Base-by-base conservation (phyloP, 2,797 vertebrate species). In the Melopsittacus undulatus region DNA sequence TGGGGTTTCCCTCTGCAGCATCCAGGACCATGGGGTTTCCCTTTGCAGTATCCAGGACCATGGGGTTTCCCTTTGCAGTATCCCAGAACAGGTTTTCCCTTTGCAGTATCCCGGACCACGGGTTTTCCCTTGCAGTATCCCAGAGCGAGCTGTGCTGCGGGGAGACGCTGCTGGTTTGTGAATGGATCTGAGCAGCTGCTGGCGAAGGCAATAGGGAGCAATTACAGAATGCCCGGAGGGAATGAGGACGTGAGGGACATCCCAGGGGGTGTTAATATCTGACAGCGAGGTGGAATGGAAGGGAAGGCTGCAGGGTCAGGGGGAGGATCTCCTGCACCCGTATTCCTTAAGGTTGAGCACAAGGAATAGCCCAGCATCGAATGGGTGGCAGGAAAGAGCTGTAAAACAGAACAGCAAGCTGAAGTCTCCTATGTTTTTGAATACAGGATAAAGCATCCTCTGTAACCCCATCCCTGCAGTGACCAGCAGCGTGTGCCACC, bases 181-280 rank as follows among this genome's bases (percentile, higher is more conserved):
- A 96, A 95, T 80, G 83, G 94, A 94, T 90, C 48, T 4, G 87
- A 92, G 89, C 76, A 74, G 87, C 89, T 89, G 87, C 95, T 70
- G 62, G 77, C 51, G 14, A 67, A 87, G 77, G 54, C 62, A 6
- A 20, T 5, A 40, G 51, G 68, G 43, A 83, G 68, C 46, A 24
- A 19, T 79, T 27, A 30, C n/a, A 70, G 48, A 89, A 89, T 20
- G 64, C 59, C 40, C 14, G 4, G 73, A 87, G 80, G 62, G 66
- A 85, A 23, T 0, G 12, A 85, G 83, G 69, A 83, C 5, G 51
- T 83, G 90, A 66, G 1, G 11, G 81, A 72, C 57, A 66, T 78
- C 94, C 67, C 72, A 29, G 34, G 69, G 73, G 83, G 69, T 27
- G 0, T 46, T 66, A 29, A 83, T 77, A 90, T 52, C 73, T 56